Evolutionary conservation across 92 coral and sea anemone species (phyloP), one percentile per base, ranked within the genome.

Genomic region (Bergia puertoricense): DNA sequence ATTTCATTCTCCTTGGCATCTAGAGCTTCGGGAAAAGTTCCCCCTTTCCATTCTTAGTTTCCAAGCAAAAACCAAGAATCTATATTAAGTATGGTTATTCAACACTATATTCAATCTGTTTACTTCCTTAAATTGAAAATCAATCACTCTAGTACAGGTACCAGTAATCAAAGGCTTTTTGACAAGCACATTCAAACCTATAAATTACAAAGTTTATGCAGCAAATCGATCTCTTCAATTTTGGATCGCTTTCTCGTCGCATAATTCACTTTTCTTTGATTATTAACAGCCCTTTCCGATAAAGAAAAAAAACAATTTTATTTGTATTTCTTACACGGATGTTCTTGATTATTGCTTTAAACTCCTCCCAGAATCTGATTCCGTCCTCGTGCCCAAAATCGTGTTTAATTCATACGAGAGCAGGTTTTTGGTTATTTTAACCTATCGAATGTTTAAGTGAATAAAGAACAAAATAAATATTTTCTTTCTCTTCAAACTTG

Each of bases 1-100:
- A 93, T 95, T 95, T 95, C 92, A 95, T 95, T 89, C 86, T 37
- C 92, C 62, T 85, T 77, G 95, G 96, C 96, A 93, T 93, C 85
- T 45, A 69, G 76, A 85, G 81, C 91, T 91, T 80, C 57, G 48
- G 81, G 89, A 82, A 82, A 85, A 73, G 50, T 83, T 85, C 81
- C 65, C 62, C 94, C 50, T 88, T 74, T 66, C 67, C 81, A 86
- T 85, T 89, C 85, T 73, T 65, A 79, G 73, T 80, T 89, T 92
- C 85, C 76, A 72, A 86, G 88, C 65, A 36, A 71, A 91, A 82
- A 16, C 11, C n/a, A 87, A 66, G 85, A 86, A 88, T 42, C 79
- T 40, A 79, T n/a, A 48, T 38, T 72, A 46, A 84, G 56, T 69
- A 40, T 54, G 43, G 73, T 38, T 71, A 84, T 38, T 71, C 51